A percentile compares a stretch with the other conserved stretches of the same genome.
These are phyloP conservation scores for Sarcophaga peregrina DNA, from an alignment of 1,140 invertebrate species.

Conservation along the genomic window DNA sequence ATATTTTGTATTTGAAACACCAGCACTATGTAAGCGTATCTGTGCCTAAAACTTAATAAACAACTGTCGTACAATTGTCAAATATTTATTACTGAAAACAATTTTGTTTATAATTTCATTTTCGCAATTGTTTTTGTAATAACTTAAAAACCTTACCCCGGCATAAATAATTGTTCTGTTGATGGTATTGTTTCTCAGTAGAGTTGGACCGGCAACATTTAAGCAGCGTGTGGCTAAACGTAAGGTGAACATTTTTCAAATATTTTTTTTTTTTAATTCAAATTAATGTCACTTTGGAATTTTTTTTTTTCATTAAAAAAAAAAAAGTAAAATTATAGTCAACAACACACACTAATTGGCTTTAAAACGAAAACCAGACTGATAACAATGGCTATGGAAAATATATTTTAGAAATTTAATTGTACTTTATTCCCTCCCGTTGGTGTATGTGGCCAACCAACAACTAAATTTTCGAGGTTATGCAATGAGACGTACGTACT, in stretches of 20 bases:
- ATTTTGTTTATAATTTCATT: not conserved
- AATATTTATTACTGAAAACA: not conserved
- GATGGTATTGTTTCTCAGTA: constrained; percentile 2
- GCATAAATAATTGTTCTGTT: constrained; percentile 34
- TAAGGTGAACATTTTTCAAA: constrained; percentile 13
- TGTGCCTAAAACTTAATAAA: no score
- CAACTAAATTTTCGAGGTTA: not conserved
- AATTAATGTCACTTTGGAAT: not conserved
- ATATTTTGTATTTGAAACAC: no score
- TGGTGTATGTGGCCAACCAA: not conserved
- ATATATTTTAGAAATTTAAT: not conserved
- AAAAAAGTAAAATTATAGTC: not conserved
- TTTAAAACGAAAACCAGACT: constrained; percentile 3
- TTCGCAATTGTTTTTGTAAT: not conserved
- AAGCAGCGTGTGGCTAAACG: constrained; percentile 30
- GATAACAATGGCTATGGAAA: not conserved
- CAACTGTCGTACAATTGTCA: no score
- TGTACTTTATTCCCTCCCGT: constrained; percentile 3
- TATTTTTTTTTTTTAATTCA: constrained; percentile 16
- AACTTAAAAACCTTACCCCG: constrained; percentile 40
- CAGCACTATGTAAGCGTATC: no score
- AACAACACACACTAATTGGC: not conserved
- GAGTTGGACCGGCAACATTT: not conserved
- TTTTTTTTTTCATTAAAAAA: not conserved
- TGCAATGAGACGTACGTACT: constrained; percentile 29